Base-by-base conservation (phyloP, 2,113 vertebrate genomes). In the Chionis minor region DNA sequence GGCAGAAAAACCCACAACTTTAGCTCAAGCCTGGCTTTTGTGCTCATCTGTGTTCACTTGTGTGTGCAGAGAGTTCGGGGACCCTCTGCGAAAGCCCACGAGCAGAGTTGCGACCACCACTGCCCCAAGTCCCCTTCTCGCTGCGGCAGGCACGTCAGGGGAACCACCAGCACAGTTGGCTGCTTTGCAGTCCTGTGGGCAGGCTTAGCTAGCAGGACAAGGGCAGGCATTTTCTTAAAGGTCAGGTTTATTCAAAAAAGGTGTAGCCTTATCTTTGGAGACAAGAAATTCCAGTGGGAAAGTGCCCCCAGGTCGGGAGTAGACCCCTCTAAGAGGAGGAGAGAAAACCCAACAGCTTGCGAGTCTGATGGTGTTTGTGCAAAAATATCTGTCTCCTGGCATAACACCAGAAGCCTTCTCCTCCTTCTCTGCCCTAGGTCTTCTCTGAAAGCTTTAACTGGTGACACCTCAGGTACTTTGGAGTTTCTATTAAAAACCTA, bases 121-220 rank as follows among this genome's bases (percentile, higher is more conserved):
- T 0, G 0, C 40, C 51, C 28, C 30, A 56, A 2, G 32, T 81
- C 14, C 19, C 49, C 26, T 55, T 40, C 52, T 65, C 4, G 1
- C 35, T 51, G 62, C 12, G 3, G 2, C 32, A n/a, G 54, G 15
- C 55, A 49, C n/a, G 14, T 3, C 16, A 11, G 58, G 33, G 21
- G 28, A 49, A 18, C 47, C 45, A 30, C 24, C 17, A 23, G 35
- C 56, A 23, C n/a, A 14, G 28, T 13, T 1, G 5, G 27, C 52
- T 55, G 21, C 47, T 73, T 67, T 0, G 0, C 13, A 4, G 16
- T 72, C 22, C 30, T 33, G 14, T 1, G 3, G 63, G 32, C 33
- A 67, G 54, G 30, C 59, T 78, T 55, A 40, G 42, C 58, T 30
- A 42, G 35, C 12, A 82, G 61, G 24, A 55, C 15, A 56, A 49